Base-by-base conservation (phyloP, 2,888 invertebrate species). In the Erebia ligea region DNA sequence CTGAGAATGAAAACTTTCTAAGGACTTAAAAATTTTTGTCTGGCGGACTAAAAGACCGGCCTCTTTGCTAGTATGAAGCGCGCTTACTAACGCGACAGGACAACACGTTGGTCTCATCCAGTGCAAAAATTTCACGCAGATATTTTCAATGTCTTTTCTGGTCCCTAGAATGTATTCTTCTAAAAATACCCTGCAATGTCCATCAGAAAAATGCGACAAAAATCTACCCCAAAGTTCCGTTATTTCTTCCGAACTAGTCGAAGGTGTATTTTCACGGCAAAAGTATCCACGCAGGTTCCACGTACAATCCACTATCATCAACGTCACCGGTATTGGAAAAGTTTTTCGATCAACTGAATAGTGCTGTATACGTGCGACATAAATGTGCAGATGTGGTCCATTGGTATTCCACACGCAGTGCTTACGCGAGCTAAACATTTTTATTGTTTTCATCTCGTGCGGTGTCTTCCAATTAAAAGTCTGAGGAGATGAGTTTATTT, bases 321-420 rank as follows among this genome's bases (percentile, higher is more conserved):
- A 83, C 81, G 79, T 79, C 81, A 83, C 81, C 25, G 81, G 81
- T 82, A 91, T 91, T 92, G 90, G 91, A 91, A 92, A 92, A 92
- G 82, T 92, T 92, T 92, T 77, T 76, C 77, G 77, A 76, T 76
- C 77, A 75, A 77, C 75, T 86, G 86, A 88, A 87, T 88, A 87
- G 90, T 88, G 86, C 82, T 80, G 77, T 76, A 80, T 87, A 89
- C 89, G 90, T 90, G 88, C 81, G 84, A 86, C 89, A 87, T 89
- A 90, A 90, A 85, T 81, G 74, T 71, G 81, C 87, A 87, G 85
- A 86, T 86, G 87, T 82, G 83, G 78, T 80, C 79, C 82, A 84
- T 88, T 87, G 84, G 86, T 89, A 90, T 90, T 87, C 88, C 76
- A 77, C 81, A 84, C 86, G 85, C 89, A 87, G 84, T 82, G 82